A percentile compares a stretch with the other conserved stretches of the same genome.
phyloP scores from a whole-genome alignment of 2,113 vertebrate genomes.

The Gopherus flavomarginatus region DNA sequence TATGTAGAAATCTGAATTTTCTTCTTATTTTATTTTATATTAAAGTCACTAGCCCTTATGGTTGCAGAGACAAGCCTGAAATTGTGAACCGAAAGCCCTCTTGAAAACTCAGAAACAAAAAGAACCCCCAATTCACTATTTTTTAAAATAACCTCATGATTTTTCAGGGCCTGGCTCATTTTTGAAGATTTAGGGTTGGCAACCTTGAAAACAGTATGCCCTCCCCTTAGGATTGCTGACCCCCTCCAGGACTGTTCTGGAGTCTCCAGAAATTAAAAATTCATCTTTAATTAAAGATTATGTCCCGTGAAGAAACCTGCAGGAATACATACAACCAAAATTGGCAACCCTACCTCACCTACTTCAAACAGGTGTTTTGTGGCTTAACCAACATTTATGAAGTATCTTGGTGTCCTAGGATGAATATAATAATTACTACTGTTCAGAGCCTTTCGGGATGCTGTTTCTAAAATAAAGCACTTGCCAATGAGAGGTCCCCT shows the following conservation, averaged over 20 bases:
- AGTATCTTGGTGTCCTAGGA: not conserved
- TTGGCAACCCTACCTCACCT: not conserved
- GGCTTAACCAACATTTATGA: not conserved
- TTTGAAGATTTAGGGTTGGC: not conserved
- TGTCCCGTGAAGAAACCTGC: too few relatives aligned
- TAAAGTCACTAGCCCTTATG: not conserved
- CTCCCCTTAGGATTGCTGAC: not conserved
- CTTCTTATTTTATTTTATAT: too few relatives aligned
- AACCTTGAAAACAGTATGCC: not conserved
- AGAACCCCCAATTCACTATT: not conserved
- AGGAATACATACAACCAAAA: too few relatives aligned
- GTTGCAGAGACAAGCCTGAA: not conserved
- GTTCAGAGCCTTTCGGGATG: not conserved
- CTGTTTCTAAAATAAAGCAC: slow-evolving; percentile 5
- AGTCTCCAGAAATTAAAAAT: too few relatives aligned
- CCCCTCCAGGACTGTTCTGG: too few relatives aligned
- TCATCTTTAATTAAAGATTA: too few relatives aligned
- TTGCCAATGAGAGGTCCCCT: not conserved
- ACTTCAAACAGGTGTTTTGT: not conserved
- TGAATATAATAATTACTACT: not conserved
- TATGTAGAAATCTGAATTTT: too few relatives aligned
- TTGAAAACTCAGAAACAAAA: not conserved
- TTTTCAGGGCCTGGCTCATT: not conserved
- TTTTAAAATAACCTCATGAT: not conserved
- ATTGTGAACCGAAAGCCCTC: not conserved